A percentile compares a stretch with the other conserved stretches of the same genome.
phyloP scores from a whole-genome alignment of 2,888 invertebrate species.

The Harpalus rufipes region DNA sequence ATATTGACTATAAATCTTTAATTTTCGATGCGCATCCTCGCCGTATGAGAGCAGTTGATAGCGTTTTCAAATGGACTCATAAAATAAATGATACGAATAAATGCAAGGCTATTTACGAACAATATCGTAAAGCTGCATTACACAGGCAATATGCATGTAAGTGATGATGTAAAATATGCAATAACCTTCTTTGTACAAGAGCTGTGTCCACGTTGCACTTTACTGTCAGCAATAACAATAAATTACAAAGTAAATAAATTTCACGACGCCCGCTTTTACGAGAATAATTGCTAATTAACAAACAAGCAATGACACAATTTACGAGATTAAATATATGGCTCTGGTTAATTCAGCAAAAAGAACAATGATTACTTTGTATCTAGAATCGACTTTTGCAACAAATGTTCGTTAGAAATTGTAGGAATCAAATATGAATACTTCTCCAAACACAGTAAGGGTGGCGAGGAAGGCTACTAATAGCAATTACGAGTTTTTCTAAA shows the following conservation, averaged over 20 bases:
- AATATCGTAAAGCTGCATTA: conserved; percentile 18
- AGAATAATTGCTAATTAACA: conserved; percentile 39
- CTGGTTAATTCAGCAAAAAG: conserved; percentile 1
- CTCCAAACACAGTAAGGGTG: not conserved
- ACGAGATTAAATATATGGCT: conserved; percentile 33
- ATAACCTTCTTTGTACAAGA: conserved; percentile 34
- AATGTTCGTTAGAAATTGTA: not conserved
- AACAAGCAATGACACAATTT: conserved; percentile 14
- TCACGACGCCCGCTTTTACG: conserved; percentile 7
- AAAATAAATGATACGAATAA: conserved; percentile 12
- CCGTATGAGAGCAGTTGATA: not conserved
- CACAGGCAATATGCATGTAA: conserved; percentile 23
- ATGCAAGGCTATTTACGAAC: conserved; percentile 11
- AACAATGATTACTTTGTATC: not conserved
- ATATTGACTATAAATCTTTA: too few species aligned
- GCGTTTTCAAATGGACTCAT: not conserved
- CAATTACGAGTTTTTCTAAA: too few species aligned
- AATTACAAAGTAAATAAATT: conserved; percentile 49
- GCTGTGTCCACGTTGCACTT: conserved; percentile 21
- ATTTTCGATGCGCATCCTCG: too few species aligned
- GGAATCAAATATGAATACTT: not conserved
- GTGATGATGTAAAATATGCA: conserved; percentile 35
- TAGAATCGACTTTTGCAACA: not conserved
- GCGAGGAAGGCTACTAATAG: too few species aligned
- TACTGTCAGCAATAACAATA: conserved; percentile 44